Evolutionary conservation across 1,140 invertebrate genomes (phyloP).

Genomic region (Drosophila suzukii): DNA sequence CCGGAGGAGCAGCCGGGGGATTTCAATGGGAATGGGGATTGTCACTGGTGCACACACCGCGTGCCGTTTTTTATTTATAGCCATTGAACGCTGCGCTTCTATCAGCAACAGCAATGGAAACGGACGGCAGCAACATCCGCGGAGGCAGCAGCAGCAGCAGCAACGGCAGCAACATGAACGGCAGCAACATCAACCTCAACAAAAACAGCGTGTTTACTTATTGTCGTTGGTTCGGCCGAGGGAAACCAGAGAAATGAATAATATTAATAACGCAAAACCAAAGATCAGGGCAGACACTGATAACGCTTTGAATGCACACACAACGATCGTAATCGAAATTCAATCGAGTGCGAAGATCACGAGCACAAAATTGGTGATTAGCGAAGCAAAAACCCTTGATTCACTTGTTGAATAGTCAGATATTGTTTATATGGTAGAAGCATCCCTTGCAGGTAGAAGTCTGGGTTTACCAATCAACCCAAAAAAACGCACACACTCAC

Average conservation of each 20-base stretch:
- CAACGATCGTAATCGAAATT: conserved; percentile 36
- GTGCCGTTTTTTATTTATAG: conserved; percentile 78
- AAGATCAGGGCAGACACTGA: conserved; percentile 40
- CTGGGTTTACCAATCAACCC: neutral
- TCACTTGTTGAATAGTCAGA: conserved; percentile 42
- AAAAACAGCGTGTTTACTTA: conserved; percentile 41
- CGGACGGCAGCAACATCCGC: conserved; percentile 18
- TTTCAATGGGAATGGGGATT: neutral
- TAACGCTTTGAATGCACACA: conserved; percentile 55
- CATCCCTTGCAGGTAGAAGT: conserved; percentile 21
- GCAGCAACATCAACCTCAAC: conserved; percentile 7
- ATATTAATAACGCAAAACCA: conserved; percentile 51
- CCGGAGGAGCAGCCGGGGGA: conserved; percentile 3
- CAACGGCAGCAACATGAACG: conserved; percentile 18
- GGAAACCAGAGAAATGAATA: conserved; percentile 30
- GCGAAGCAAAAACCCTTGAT: conserved; percentile 8
- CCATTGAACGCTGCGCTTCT: conserved; percentile 51
- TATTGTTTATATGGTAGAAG: neutral
- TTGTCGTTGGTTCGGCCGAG: conserved; percentile 37
- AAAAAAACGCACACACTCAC: conserved; percentile 30
- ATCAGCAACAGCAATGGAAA: conserved; percentile 32
- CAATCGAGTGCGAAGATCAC: conserved; percentile 51
- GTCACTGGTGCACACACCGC: conserved; percentile 50
- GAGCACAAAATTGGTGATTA: conserved; percentile 24
- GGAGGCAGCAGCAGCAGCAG: conserved; percentile 20